These are phyloP conservation scores for Arvicanthis niloticus DNA, from an alignment of 2,113 vertebrate species.

Conservation along the genomic window DNA sequence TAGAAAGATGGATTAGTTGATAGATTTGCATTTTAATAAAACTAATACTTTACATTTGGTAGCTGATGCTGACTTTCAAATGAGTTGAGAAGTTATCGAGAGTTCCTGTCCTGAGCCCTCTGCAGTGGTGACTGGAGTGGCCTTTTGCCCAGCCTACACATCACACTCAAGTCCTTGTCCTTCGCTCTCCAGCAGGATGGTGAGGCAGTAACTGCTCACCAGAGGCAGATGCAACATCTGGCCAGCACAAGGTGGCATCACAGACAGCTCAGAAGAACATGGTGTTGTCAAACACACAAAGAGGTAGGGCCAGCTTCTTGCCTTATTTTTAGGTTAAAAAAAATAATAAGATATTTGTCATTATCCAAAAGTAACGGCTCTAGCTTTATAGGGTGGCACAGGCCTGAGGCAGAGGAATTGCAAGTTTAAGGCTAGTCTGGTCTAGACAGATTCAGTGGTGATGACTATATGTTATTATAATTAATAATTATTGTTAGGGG, in stretches of 20 bases:
- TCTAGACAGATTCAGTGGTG: background rate
- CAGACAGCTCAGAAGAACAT: background rate
- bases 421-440: background rate
- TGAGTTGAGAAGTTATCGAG: slow-evolving; percentile 76
- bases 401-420: background rate
- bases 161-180: background rate
- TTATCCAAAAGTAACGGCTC: too few relatives aligned
- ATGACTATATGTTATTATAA: background rate
- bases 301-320: background rate
- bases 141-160: slow-evolving; percentile 29
- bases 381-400: background rate
- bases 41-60: slow-evolving; percentile 83
- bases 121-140: slow-evolving; percentile 70
- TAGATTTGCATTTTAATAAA: slow-evolving; percentile 86
- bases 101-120: slow-evolving; percentile 68
- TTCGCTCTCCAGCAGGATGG: background rate
- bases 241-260: accelerated
- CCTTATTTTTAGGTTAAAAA: background rate
- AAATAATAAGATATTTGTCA: background rate
- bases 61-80: slow-evolving; percentile 82
- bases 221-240: background rate
- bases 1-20: slow-evolving; percentile 84
- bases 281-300: too few relatives aligned
- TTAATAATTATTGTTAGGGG: background rate
- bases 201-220: background rate